Evolutionary conservation across 2,888 invertebrate genomes (phyloP).

Genomic region (Eledona agricola): DNA sequence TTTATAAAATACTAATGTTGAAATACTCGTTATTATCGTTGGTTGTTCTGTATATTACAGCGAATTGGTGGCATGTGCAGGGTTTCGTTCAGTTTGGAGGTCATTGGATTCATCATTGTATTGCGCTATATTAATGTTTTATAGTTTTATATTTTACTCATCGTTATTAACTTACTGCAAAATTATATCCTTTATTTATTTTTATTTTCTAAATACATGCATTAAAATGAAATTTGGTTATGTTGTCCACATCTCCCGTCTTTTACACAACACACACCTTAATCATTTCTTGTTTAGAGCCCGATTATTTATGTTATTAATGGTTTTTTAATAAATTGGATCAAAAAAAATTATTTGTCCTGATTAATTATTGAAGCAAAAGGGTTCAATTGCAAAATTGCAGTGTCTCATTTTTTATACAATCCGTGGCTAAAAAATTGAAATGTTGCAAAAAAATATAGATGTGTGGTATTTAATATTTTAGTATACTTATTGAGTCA

Average conservation of each 20-base stretch:
- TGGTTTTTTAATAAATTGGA: too few relatives aligned
- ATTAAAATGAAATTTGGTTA: neutral
- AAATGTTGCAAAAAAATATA: too few relatives aligned
- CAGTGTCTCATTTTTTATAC: too few relatives aligned
- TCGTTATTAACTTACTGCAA: conserved; percentile 43
- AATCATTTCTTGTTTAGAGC: too few relatives aligned
- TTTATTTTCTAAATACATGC: conserved; percentile 44
- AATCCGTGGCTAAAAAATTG: too few relatives aligned
- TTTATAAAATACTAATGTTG: conserved; percentile 24
- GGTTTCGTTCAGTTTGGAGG: conserved; percentile 17
- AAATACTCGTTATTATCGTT: conserved; percentile 27
- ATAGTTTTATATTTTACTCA: conserved; percentile 42
- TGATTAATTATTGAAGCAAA: too few relatives aligned
- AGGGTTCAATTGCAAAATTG: too few relatives aligned
- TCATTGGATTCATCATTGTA: conserved; percentile 11
- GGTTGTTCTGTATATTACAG: conserved; percentile 32
- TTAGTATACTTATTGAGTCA: too few relatives aligned
- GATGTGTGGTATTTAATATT: too few relatives aligned
- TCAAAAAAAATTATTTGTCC: too few relatives aligned
- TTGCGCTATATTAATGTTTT: conserved; percentile 40
- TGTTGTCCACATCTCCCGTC: neutral
- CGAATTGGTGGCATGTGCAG: conserved; percentile 8
- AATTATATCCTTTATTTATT: conserved; percentile 44
- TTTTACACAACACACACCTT: too few relatives aligned
- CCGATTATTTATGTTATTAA: too few relatives aligned